Percentiles rank a stretch among this genome's conserved stretches.
Conservation (phyloP, 2,888 invertebrate species). For the Achlya flavicornis region DNA sequence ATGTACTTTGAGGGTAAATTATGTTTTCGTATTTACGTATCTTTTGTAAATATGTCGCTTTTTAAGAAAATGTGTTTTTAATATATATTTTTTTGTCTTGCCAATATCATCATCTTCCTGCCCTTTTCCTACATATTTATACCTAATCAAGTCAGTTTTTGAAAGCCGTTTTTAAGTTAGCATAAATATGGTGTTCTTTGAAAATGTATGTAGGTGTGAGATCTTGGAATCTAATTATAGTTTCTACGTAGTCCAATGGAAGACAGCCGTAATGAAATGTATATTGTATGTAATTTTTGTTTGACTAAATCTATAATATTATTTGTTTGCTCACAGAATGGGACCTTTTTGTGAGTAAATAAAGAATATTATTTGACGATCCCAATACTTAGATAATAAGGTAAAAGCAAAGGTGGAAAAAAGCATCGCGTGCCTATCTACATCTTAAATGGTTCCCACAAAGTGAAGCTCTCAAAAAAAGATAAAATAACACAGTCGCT, state of each 20-base stretch:
- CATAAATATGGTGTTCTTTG: no score
- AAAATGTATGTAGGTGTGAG: no score
- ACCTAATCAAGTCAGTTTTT: no score
- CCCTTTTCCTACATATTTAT: no score
- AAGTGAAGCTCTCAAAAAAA: conserved; percentile 52
- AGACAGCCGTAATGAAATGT: neutral
- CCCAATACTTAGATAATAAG: neutral
- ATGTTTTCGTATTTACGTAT: conserved; percentile 22
- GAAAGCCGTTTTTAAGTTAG: no score
- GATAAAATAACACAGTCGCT: conserved; percentile 60
- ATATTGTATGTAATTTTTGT: neutral
- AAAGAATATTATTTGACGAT: neutral
- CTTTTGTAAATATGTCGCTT: conserved; percentile 3
- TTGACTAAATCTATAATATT: neutral
- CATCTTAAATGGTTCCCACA: conserved; percentile 27
- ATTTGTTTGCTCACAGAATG: neutral
- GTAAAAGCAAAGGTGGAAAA: conserved; percentile 16
- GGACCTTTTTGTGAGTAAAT: no score
- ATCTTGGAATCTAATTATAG: no score
- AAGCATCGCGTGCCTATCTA: conserved; percentile 16
- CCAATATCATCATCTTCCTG: no score
- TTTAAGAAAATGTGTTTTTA: no score
- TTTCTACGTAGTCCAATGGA: neutral
- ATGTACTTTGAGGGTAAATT: conserved; percentile 26
- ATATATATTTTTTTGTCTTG: no score